These are phyloP conservation scores for Trissolcus basalis DNA, from an alignment of 1,140 invertebrate genomes.

Conservation along the genomic window DNA sequence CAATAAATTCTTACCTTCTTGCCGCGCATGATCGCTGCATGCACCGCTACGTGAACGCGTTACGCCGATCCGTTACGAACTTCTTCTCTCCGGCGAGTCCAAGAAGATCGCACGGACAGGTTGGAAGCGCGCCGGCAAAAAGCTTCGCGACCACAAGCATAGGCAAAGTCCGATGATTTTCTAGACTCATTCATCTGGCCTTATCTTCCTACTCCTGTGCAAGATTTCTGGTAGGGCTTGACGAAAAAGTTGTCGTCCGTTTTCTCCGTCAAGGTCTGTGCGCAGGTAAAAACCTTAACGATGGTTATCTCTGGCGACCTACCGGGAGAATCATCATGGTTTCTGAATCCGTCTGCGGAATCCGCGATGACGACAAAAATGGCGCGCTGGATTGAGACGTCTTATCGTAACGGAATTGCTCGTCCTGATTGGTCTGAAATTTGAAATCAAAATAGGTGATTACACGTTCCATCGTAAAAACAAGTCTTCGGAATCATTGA, in stretches of 20 bases:
- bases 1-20: constrained; percentile 65
- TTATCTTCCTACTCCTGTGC: constrained; percentile 22
- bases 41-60: constrained; percentile 64
- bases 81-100: constrained; percentile 58
- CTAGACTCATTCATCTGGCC: constrained; percentile 32
- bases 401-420: no score
- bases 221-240: background rate
- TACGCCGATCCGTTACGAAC: constrained; percentile 61
- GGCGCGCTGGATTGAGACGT: background rate
- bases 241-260: constrained; percentile 43
- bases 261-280: constrained; percentile 12
- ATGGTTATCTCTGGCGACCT: constrained; percentile 23
- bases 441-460: no score
- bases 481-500: no score
- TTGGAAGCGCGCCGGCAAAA: constrained; percentile 65
- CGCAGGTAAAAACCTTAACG: constrained; percentile 25
- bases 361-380: background rate
- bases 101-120: constrained; percentile 65
- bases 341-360: background rate
- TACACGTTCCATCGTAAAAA: no score
- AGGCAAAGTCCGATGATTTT: constrained; percentile 39
- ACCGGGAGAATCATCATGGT: background rate
- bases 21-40: constrained; percentile 40
- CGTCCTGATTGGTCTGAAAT: no score
- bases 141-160: constrained; percentile 43